Evolutionary conservation across 2,113 vertebrate genomes (phyloP).

Genomic region (Vulpes vulpes): DNA sequence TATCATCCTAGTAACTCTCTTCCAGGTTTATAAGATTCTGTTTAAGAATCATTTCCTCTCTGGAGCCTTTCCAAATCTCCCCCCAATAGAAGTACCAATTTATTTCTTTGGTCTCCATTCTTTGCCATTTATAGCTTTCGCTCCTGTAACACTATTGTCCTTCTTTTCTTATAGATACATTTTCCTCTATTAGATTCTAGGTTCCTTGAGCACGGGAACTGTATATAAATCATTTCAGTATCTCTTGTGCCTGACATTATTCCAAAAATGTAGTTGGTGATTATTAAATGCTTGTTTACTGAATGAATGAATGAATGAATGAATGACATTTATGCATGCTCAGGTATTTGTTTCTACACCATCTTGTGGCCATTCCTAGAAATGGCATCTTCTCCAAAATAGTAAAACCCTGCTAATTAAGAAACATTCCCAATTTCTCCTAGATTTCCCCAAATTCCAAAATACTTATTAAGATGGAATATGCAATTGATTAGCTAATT

Average conservation of each 20-base stretch:
- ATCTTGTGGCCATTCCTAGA: constrained; percentile 48
- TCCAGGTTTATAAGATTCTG: background rate
- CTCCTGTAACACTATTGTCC: too few species aligned
- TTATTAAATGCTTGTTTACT: constrained; percentile 1
- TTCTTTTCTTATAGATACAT: background rate
- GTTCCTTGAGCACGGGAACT: background rate
- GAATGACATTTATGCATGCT: background rate
- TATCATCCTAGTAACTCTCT: background rate
- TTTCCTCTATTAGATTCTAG: background rate
- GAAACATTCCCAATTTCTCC: background rate
- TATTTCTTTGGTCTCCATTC: background rate
- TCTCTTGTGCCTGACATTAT: background rate
- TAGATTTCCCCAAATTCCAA: background rate
- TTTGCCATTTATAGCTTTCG: too few species aligned
- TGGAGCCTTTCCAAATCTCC: background rate
- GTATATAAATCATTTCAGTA: background rate
- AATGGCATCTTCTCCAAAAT: constrained; percentile 37
- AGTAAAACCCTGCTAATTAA: background rate
- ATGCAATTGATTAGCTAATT: background rate
- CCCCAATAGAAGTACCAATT: background rate
- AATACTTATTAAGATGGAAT: background rate
- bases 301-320: constrained; percentile 18
- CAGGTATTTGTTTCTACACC: background rate
- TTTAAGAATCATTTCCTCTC: background rate
- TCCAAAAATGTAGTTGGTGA: background rate